phyloP scores from a whole-genome alignment of 2,888 invertebrate genomes.

The Belgica antarctica region DNA sequence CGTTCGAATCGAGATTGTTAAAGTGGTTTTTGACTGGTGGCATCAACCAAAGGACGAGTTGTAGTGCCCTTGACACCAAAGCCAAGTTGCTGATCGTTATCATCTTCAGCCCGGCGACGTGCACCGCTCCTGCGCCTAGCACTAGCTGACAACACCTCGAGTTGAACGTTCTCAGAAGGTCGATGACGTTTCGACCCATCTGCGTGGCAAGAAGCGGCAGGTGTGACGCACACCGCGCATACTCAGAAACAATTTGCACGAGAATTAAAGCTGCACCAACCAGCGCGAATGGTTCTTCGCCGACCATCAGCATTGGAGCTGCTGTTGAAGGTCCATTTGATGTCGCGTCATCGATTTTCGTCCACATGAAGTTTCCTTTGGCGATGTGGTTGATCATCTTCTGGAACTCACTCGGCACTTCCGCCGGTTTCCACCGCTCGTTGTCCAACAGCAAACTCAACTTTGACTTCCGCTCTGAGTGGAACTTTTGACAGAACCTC shows the following conservation, averaged over 20 bases:
- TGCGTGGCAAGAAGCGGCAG: constrained; percentile 77
- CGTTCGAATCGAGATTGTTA: constrained; percentile 60
- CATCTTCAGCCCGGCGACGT: constrained; percentile 88
- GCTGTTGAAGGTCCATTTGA: constrained; percentile 51
- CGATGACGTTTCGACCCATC: constrained; percentile 81
- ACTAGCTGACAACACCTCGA: constrained; percentile 90
- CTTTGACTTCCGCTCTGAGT: constrained; percentile 82
- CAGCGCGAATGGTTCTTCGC: constrained; percentile 71
- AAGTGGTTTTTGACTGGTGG: constrained; percentile 71
- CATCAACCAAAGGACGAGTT: constrained; percentile 76
- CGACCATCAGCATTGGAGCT: constrained; percentile 62
- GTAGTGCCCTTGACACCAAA: constrained; percentile 77
- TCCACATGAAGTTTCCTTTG: constrained; percentile 52
- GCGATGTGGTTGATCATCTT: constrained; percentile 72
- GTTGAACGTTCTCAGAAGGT: constrained; percentile 82
- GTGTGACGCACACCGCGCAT: constrained; percentile 77
- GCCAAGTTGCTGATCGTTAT: constrained; percentile 94
- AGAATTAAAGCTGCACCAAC: constrained; percentile 82
- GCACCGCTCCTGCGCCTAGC: constrained; percentile 93
- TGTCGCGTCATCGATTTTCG: constrained; percentile 49
- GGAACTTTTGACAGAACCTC: constrained; percentile 87
- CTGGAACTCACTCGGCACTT: constrained; percentile 88
- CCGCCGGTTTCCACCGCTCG: constrained; percentile 91
- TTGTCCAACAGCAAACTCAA: constrained; percentile 79
- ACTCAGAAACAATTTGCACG: constrained; percentile 87